These are phyloP conservation scores for Polypedilum pembai DNA, from an alignment of 1,140 invertebrate species.

Conservation along the genomic window DNA sequence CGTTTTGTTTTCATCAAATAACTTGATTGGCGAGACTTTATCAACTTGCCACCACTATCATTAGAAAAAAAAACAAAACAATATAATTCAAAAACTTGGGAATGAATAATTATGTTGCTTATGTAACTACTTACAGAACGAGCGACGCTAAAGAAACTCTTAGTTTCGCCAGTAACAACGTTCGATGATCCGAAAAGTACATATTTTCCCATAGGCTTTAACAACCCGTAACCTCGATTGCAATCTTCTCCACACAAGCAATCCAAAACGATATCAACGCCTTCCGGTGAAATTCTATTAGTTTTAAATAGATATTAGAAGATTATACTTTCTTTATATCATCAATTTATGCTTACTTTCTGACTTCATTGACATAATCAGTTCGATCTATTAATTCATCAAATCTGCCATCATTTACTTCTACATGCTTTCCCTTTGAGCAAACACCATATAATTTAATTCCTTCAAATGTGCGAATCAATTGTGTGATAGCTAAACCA, in stretches of 20 bases:
- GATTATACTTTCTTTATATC: too few relatives aligned
- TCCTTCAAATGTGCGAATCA: constrained; percentile 71
- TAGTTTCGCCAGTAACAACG: constrained; percentile 78
- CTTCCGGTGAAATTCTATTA: constrained; percentile 63
- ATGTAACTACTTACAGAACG: constrained; percentile 62
- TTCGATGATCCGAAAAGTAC: constrained; percentile 80
- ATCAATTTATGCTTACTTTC: constrained; percentile 73
- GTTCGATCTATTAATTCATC: constrained; percentile 67
- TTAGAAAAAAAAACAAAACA: constrained; percentile 23
- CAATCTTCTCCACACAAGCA: constrained; percentile 84
- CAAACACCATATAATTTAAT: constrained; percentile 79
- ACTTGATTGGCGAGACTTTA: constrained; percentile 77
- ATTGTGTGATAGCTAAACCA: constrained; percentile 75
- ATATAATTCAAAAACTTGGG: too few relatives aligned
- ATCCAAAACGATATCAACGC: constrained; percentile 81
- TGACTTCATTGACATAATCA: constrained; percentile 75
- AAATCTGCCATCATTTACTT: constrained; percentile 61
- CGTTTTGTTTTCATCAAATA: constrained; percentile 82
- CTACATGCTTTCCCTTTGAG: constrained; percentile 76
- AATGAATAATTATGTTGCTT: constrained; percentile 29
- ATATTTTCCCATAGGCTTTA: constrained; percentile 86
- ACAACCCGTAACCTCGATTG: constrained; percentile 69
- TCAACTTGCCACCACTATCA: constrained; percentile 85
- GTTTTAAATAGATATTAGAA: constrained; percentile 34
- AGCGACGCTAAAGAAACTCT: constrained; percentile 79